Percentiles rank a stretch among this genome's conserved stretches.
Evolutionary conservation across 2,797 vertebrate genomes (phyloP).

Genomic region (Australoheros facetus): DNA sequence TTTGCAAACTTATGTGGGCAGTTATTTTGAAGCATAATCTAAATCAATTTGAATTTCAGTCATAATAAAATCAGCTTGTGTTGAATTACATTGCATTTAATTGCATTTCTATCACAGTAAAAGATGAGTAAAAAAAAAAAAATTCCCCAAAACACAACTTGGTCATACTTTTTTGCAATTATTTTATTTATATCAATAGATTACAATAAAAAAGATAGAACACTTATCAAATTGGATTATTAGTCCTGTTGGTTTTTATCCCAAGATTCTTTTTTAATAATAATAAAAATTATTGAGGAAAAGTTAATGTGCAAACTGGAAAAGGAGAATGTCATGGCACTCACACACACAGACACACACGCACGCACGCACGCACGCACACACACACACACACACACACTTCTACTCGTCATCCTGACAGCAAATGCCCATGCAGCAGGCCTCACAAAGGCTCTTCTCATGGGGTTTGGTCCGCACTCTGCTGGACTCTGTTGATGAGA

Average conservation of each 20-base stretch:
- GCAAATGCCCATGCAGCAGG: conserved; percentile 59
- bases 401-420: conserved; percentile 13
- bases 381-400: not conserved
- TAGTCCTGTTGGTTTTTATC: not conserved
- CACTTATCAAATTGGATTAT: not conserved
- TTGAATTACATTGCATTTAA: not conserved
- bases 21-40: not conserved
- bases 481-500: not conserved
- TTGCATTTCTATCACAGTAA: not conserved
- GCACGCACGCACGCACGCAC: not conserved
- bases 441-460: conserved; percentile 54
- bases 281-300: not conserved
- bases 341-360: fast-evolving
- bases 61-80: not conserved
- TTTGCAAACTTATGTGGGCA: not conserved
- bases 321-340: not conserved
- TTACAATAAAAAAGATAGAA: not conserved
- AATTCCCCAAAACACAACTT: not conserved
- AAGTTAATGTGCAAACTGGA: not conserved
- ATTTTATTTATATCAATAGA: not conserved
- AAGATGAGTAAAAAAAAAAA: not conserved
- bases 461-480: conserved; percentile 60
- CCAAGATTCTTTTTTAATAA: fast-evolving
- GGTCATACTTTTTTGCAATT: not conserved
- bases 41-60: not conserved